A percentile compares a stretch with the other conserved stretches of the same genome.
Conservation (phyloP, 2,797 vertebrate species). For the Ispidina picta region DNA sequence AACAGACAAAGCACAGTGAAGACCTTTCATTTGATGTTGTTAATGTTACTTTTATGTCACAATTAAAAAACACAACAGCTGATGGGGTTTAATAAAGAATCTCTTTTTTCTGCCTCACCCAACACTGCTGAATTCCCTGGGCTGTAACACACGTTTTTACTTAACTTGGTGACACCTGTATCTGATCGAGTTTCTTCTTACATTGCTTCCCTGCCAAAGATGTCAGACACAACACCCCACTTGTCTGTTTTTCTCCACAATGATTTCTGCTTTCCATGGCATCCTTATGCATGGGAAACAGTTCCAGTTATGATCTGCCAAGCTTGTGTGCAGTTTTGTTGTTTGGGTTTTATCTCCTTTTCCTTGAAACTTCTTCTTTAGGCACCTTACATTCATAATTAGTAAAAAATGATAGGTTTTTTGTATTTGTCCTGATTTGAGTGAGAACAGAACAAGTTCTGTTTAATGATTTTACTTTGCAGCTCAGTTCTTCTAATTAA, state of each 20-base stretch:
- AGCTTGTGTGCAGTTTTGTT: background rate
- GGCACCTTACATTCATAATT: background rate
- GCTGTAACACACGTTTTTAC: background rate
- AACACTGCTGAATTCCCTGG: background rate
- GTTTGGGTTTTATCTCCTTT: background rate
- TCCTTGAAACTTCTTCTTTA: background rate
- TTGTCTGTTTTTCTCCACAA: background rate
- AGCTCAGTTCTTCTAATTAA: no score
- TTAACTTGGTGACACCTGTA: background rate
- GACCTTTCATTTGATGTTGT: background rate
- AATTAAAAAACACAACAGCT: background rate
- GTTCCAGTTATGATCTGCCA: background rate
- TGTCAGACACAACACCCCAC: background rate
- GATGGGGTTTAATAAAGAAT: background rate
- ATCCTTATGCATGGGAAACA: background rate
- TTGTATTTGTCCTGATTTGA: no score
- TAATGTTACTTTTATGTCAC: background rate
- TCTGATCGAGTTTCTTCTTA: background rate
- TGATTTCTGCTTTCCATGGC: background rate
- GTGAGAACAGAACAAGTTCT: no score
- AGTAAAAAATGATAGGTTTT: background rate
- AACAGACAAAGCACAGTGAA: background rate
- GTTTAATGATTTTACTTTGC: no score
- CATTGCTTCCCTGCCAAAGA: background rate
- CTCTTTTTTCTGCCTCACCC: background rate